Percentiles rank a stretch among this genome's conserved stretches.
phyloP scores from a whole-genome alignment of 2,797 vertebrate genomes.

The Falco biarmicus region DNA sequence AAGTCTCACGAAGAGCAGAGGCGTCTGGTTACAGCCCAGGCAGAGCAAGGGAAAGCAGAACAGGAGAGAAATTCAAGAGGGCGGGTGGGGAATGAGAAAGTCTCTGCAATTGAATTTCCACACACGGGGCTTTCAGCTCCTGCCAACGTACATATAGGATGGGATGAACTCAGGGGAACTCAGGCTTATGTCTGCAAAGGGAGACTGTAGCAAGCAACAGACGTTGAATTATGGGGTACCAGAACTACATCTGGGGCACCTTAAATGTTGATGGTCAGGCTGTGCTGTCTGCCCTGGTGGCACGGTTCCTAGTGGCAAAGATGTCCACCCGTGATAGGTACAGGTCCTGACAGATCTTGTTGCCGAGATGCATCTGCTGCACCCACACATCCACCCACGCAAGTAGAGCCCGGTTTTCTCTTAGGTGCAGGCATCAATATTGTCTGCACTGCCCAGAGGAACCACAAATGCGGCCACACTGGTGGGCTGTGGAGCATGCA shows the following conservation, averaged over 20 bases:
- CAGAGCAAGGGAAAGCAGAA: background rate
- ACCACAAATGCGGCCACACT: background rate
- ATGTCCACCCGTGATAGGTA: accelerated
- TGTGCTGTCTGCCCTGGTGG: accelerated
- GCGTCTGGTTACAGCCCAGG: background rate
- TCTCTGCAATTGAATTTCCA: slow-evolving; percentile 45
- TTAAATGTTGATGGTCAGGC: background rate
- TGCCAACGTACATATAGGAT: slow-evolving; percentile 48
- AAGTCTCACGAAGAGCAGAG: background rate
- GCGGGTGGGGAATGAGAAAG: slow-evolving; percentile 49
- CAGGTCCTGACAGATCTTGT: background rate
- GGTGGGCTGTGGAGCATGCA: background rate
- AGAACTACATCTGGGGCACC: background rate
- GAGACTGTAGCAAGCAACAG: background rate
- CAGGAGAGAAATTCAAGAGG: slow-evolving; percentile 45
- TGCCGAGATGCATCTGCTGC: background rate
- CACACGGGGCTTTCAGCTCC: background rate
- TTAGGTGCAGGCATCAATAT: background rate
- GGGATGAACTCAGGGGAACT: slow-evolving; percentile 21
- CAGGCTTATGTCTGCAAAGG: background rate
- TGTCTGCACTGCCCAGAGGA: background rate
- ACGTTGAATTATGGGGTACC: background rate
- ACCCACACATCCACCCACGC: background rate
- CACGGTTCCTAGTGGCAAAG: background rate
- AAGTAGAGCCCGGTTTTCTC: background rate